Percentiles rank a stretch among this genome's conserved stretches.
phyloP scores from a whole-genome alignment of 23 tunicate species.

The Ciona savignyi region DNA sequence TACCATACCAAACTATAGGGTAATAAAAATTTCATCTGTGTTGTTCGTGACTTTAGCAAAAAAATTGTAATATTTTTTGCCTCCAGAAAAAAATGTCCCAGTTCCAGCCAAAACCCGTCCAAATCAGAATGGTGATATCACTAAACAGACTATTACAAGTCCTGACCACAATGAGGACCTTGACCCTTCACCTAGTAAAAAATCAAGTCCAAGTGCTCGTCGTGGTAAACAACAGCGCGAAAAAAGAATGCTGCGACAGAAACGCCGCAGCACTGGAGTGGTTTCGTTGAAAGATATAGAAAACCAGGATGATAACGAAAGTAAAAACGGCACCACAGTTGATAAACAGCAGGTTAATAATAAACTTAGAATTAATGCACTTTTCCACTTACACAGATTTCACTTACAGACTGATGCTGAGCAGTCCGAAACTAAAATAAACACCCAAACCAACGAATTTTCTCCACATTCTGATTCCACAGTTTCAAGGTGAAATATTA shows the following conservation, averaged over 20 bases:
- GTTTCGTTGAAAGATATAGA: conserved; percentile 62
- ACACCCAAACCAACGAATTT: conserved; percentile 63
- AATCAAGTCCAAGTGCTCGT: conserved; percentile 65
- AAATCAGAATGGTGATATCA: not conserved
- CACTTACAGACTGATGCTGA: not conserved
- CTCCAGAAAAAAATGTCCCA: too few species aligned
- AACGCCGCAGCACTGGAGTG: conserved; percentile 90
- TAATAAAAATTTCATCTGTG: too few species aligned
- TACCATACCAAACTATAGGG: too few species aligned
- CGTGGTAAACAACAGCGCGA: conserved; percentile 75
- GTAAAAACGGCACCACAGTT: too few species aligned
- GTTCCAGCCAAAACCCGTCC: not conserved
- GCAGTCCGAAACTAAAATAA: conserved; percentile 43
- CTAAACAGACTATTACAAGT: conserved; percentile 8
- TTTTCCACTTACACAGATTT: too few species aligned
- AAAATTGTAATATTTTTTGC: too few species aligned
- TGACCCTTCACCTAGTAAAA: conserved; percentile 13
- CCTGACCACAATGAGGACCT: conserved; percentile 2
- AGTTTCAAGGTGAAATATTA: conserved; percentile 19
- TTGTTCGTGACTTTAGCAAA: too few species aligned
- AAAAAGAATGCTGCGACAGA: conserved; percentile 81
- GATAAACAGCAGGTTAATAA: not conserved
- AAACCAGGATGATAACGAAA: conserved; percentile 19
- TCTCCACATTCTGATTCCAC: conserved; percentile 34
- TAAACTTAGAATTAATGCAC: too few species aligned